Conservation (phyloP, 2,888 invertebrate genomes). For the Heliconius cydno region DNA sequence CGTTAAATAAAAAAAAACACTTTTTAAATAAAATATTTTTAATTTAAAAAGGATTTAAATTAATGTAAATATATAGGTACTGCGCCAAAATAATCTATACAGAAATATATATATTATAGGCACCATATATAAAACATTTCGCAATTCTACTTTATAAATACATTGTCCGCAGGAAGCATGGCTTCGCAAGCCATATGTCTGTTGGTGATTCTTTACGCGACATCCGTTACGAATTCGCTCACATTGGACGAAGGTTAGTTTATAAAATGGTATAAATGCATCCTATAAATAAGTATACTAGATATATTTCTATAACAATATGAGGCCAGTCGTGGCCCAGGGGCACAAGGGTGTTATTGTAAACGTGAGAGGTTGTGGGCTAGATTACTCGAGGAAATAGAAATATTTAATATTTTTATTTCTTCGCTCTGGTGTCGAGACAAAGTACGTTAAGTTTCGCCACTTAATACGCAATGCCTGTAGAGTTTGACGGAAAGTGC, state of each 20-base stretch:
- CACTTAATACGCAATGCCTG: no score
- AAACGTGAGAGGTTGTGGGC: no score
- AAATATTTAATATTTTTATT: no score
- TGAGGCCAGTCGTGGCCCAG: no score
- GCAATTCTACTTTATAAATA: constrained; percentile 22
- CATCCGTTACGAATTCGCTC: constrained; percentile 63
- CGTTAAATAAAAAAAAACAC: background rate
- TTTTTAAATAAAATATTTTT: background rate
- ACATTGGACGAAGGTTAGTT: constrained; percentile 79
- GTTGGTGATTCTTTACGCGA: constrained; percentile 59
- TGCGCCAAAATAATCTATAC: background rate
- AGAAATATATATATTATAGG: no score
- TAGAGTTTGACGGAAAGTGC: no score
- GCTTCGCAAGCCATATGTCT: constrained; percentile 63
- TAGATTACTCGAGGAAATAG: no score
- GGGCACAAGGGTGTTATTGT: no score
- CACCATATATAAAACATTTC: background rate
- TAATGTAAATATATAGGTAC: background rate
- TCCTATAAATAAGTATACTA: background rate
- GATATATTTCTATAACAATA: no score
- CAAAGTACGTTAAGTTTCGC: no score
- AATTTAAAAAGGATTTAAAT: background rate
- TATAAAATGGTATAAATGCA: background rate
- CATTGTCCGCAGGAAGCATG: constrained; percentile 62
- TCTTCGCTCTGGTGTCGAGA: no score